Evolutionary conservation across 1,140 invertebrate species (phyloP).

Genomic region (Drosophila virilis): DNA sequence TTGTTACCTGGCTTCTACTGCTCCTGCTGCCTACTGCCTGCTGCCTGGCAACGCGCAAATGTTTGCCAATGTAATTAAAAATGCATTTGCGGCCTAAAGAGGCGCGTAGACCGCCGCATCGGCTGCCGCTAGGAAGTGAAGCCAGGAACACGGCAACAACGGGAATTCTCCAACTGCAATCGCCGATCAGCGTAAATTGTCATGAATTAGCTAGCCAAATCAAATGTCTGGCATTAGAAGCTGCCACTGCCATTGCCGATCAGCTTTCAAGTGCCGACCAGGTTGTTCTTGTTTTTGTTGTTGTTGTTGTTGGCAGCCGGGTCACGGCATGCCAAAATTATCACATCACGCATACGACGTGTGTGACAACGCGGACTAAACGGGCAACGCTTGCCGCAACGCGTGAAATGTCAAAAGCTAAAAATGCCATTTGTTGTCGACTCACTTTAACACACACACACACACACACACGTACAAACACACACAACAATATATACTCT

Average conservation of each 20-base stretch:
- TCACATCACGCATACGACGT: slow-evolving; percentile 81
- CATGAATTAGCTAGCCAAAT: slow-evolving; percentile 66
- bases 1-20: slow-evolving; percentile 53
- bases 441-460: slow-evolving; percentile 16
- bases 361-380: slow-evolving; percentile 50
- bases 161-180: slow-evolving; percentile 42
- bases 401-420: slow-evolving; percentile 82
- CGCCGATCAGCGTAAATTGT: slow-evolving; percentile 74
- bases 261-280: slow-evolving; percentile 43
- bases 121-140: slow-evolving; percentile 47
- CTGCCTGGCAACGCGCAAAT: slow-evolving; percentile 52
- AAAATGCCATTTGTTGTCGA: slow-evolving; percentile 69
- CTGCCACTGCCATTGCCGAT: slow-evolving; percentile 9
- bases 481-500: not conserved
- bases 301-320: not conserved
- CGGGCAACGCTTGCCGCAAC: slow-evolving; percentile 44
- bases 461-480: not conserved
- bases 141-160: slow-evolving; percentile 19
- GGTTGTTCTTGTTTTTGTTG: not conserved
- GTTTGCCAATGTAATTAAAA: slow-evolving; percentile 80
- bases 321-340: slow-evolving; percentile 60
- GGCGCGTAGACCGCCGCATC: slow-evolving; percentile 51
- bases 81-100: slow-evolving; percentile 71
- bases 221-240: slow-evolving; percentile 61
- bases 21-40: not conserved